Evolutionary conservation across 2,888 invertebrate species (phyloP), one percentile per base, ranked within the genome.

Genomic region (Cyrtodaria siliqua): DNA sequence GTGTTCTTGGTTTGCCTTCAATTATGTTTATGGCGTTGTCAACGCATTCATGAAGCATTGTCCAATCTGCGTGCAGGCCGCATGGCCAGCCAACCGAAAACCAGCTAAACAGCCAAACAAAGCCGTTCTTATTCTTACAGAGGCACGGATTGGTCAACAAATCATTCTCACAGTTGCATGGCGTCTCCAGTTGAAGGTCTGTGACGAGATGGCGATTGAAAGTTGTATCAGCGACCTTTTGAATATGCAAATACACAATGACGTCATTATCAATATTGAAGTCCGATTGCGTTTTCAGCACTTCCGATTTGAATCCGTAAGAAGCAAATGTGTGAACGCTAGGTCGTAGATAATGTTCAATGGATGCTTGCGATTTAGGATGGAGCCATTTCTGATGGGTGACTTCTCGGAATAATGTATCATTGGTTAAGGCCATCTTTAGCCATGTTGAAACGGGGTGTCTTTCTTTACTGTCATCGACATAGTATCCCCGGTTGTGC

Each of bases 51-150:
- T 78, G 81, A 12, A 81, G 47, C 69, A 72, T 75, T 12, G 81
- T 81, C 81, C 81, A 81, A 72, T 81, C 81, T 57, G 81, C 77
- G 53, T 81, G 81, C 20, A 81, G 71, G 2, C 72, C 78, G 67
- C 81, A 81, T n/a, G 81, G 81, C 81, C 81, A 81, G 14, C 81
- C 78, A 12, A 75, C 75, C 2, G 81, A 68, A 50, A 81, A 81
- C 81, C 81, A 81, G 59, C 78, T 78, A 44, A 78, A 81, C 42
- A 81, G 49, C 81, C 81, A 81, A 16, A 81, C 60, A 44, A 64
- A n/a, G 16, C 75, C 78, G 3, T 47, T 20, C 14, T 61, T 56
- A 18, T 55, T 81, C 49, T 63, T 69, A 47, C 81, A 81, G 50
- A 40, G 33, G 42, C 81, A 81, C 6, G 81, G 81, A 24, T 74